phyloP scores from a whole-genome alignment of 1,140 invertebrate genomes.

The Euwallacea fornicatus region DNA sequence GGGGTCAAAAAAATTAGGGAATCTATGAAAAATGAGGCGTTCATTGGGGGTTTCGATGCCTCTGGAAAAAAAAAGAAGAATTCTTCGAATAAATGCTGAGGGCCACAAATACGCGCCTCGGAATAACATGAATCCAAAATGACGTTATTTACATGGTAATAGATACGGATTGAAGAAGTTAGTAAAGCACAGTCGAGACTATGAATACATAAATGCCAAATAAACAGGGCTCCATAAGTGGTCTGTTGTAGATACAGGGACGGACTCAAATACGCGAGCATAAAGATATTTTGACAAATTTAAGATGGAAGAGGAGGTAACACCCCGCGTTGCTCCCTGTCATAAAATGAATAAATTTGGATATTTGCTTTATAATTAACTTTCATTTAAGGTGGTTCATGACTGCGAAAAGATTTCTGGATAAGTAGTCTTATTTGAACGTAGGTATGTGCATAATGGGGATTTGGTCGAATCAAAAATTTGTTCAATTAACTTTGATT shows the following conservation, averaged over 20 bases:
- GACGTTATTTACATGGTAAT: slow-evolving; percentile 38
- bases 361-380: slow-evolving; percentile 7
- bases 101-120: slow-evolving; percentile 28
- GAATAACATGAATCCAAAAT: slow-evolving; percentile 38
- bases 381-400: slow-evolving; percentile 17
- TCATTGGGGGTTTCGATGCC: not conserved
- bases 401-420: slow-evolving; percentile 15
- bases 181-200: slow-evolving; percentile 37
- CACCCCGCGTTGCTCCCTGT: no score
- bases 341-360: not conserved
- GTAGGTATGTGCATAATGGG: no score
- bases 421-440: not conserved
- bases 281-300: not conserved
- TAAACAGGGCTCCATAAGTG: slow-evolving; percentile 29
- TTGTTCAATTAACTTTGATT: no score
- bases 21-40: no score
- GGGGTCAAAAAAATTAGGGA: no score
- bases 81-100: slow-evolving; percentile 8
- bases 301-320: no score
- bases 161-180: slow-evolving; percentile 40
- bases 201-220: slow-evolving; percentile 39
- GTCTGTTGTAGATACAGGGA: slow-evolving; percentile 4
- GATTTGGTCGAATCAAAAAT: no score
- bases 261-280: not conserved
- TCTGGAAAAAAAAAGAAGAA: not conserved